Conservation (phyloP, 2,888 invertebrate genomes). For the Eupithecia pulchellata region DNA sequence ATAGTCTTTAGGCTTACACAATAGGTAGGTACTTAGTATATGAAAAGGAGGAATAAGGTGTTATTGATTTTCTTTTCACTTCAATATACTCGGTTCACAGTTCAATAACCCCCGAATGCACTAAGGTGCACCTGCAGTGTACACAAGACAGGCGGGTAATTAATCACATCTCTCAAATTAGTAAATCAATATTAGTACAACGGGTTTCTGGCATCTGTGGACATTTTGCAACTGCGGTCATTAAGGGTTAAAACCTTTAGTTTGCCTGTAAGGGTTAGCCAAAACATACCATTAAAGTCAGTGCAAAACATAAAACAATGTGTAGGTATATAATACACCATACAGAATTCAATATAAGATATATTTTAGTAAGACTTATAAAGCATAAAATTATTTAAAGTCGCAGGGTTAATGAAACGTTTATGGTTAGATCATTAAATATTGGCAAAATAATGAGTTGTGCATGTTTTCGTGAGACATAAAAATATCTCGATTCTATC, state of each 20-base stretch:
- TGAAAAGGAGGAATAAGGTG: too few relatives aligned
- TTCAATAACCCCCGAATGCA: constrained; percentile 6
- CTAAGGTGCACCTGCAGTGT: constrained; percentile 23
- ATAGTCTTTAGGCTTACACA: too few relatives aligned
- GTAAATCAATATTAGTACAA: constrained; percentile 20
- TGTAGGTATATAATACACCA: too few relatives aligned
- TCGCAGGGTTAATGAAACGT: background rate
- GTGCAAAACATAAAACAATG: too few relatives aligned
- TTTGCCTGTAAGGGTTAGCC: background rate
- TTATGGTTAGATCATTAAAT: background rate
- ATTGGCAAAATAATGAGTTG: background rate
- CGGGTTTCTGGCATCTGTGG: constrained; percentile 16
- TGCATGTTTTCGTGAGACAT: background rate
- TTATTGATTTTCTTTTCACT: too few relatives aligned
- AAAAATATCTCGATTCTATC: background rate
- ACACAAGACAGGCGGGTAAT: constrained; percentile 20
- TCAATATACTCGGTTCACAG: too few relatives aligned
- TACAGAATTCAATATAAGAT: too few relatives aligned
- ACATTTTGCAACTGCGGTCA: background rate
- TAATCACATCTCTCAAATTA: constrained; percentile 21
- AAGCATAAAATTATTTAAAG: background rate
- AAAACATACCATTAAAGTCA: too few relatives aligned
- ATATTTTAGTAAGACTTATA: too few relatives aligned
- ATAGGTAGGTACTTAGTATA: too few relatives aligned
- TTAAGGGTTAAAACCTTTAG: background rate